Conservation (phyloP, 1,140 invertebrate genomes). For the Xylocopa sonorina region DNA sequence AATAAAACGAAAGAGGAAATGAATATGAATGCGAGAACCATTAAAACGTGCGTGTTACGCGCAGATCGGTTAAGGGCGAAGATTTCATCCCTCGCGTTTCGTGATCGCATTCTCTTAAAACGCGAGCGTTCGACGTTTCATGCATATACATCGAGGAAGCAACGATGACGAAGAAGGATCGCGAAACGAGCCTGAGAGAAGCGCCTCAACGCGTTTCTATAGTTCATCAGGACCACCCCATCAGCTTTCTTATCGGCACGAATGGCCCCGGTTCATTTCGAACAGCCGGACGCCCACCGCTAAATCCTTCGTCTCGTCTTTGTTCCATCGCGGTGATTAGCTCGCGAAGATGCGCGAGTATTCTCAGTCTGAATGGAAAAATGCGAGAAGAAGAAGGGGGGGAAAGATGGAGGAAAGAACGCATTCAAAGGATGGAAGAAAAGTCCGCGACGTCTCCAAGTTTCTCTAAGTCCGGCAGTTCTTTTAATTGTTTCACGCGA, state of each 20-base stretch:
- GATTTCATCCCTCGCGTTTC: too few species aligned
- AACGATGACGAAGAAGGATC: background rate
- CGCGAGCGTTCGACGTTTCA: background rate
- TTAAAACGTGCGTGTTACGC: slow-evolving; percentile 7
- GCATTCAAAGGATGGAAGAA: too few species aligned
- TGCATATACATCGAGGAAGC: background rate
- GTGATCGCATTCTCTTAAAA: background rate
- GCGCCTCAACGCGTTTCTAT: background rate
- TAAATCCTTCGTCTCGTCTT: background rate
- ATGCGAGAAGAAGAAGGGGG: background rate
- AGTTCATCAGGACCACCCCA: slow-evolving; percentile 20
- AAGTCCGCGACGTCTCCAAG: background rate
- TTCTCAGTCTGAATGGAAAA: background rate
- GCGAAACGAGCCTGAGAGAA: background rate
- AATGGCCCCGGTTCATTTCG: background rate
- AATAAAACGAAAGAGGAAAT: slow-evolving; percentile 35
- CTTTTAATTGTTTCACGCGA: slow-evolving; percentile 1
- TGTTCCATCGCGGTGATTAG: background rate
- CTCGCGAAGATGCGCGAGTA: background rate
- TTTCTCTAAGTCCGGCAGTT: background rate
- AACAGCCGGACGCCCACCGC: background rate
- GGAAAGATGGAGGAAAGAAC: background rate
- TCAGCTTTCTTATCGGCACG: slow-evolving; percentile 18
- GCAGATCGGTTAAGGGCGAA: background rate
- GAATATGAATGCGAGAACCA: slow-evolving; percentile 46